A percentile compares a stretch with the other conserved stretches of the same genome.
Conservation (phyloP, 2,888 invertebrate species). For the Halictus quadricinctus region DNA sequence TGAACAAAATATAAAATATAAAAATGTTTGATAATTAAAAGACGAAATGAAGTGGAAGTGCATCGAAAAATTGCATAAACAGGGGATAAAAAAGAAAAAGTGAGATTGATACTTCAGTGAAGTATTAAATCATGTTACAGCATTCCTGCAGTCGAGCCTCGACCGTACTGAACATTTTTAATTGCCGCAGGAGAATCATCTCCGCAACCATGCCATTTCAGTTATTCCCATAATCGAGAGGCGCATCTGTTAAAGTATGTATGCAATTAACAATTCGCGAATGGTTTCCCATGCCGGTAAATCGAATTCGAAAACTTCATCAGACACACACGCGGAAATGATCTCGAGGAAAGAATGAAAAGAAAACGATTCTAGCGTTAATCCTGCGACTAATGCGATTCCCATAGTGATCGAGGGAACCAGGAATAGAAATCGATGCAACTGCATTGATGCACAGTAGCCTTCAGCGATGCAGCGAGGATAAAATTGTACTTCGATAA, state of each 20-base stretch:
- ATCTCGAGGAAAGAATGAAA: conserved; percentile 7
- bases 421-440: conserved; percentile 19
- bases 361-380: neutral
- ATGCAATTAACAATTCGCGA: conserved; percentile 1
- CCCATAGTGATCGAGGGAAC: neutral
- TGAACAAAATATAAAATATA: neutral
- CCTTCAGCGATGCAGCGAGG: too few relatives aligned
- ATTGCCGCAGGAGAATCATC: conserved; percentile 4
- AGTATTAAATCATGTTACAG: neutral
- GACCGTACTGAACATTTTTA: neutral
- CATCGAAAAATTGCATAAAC: neutral
- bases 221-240: conserved; percentile 2
- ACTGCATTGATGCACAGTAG: neutral
- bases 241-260: conserved; percentile 6
- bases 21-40: neutral
- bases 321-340: neutral
- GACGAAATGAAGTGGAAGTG: neutral
- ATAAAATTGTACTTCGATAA: too few relatives aligned
- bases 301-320: conserved; percentile 9
- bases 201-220: conserved; percentile 1
- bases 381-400: neutral
- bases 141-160: neutral
- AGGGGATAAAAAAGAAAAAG: neutral
- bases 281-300: neutral
- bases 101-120: neutral